Base-by-base conservation (phyloP, 2,797 vertebrate species). In the Malacoraja senta region DNA sequence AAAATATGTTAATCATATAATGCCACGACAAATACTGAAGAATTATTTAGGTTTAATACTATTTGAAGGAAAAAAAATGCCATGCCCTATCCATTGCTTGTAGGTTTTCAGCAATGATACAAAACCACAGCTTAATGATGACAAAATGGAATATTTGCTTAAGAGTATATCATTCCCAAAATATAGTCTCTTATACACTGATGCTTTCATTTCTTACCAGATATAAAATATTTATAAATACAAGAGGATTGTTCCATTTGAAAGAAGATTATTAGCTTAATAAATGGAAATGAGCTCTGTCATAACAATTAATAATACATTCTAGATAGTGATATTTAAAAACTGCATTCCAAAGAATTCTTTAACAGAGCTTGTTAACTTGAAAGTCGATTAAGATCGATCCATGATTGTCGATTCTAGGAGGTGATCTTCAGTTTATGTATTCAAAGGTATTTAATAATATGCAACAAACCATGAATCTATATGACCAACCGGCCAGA, bases 371-470 rank as follows among this genome's bases (percentile, higher is more conserved):
- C 44, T 71, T n/a, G 44, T 76, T 92, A 92, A 92, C 32, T 35
- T 92, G 72, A 92, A 76, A 92, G n/a, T 92, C 44, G 44, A 53
- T 53, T 44, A 44, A 44, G 44, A 44, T 44, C 44, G 3, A 71
- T 17, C 71, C 38, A 29, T 0, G 38, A 58, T 12, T 92, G 38
- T 74, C 76, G 90, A 92, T 92, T 76, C 71, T 74, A 38, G 71
- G 44, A 10, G 71, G 72, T 92, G 71, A 38, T 74, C 19, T 58
- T 53, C 13, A 88, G 21, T 92, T 92, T 71, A 76, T 76, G 38
- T 71, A 76, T 53, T 17, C 38, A 53, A 74, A 92, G 76, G 53
- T 38, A 92, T 53, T 92, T 76, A 92, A 92, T 92, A 53, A 53
- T 1, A 29, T 72, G 90, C 38, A 53, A 74, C 15, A 38, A 91